A percentile compares a stretch with the other conserved stretches of the same genome.
Evolutionary conservation across 2,113 vertebrate genomes (phyloP).

Genomic region (Noctilio leporinus): DNA sequence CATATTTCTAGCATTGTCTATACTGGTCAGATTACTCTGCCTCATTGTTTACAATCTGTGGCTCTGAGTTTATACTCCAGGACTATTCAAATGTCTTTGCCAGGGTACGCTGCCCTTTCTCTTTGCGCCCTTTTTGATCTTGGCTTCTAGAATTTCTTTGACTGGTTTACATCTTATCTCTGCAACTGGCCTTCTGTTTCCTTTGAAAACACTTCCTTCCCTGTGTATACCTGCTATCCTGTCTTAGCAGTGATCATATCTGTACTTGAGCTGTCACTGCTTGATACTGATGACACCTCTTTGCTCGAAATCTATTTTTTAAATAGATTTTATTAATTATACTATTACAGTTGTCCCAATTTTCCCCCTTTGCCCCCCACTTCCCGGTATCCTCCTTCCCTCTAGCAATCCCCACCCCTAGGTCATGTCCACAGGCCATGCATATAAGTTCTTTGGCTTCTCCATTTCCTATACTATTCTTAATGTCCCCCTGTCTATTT

Average conservation of each 20-base stretch:
- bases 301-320: no score
- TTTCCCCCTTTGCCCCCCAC: no score
- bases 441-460: no score
- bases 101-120: background rate
- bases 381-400: no score
- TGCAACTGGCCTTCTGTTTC: background rate
- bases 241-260: background rate
- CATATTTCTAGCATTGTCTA: conserved; percentile 22
- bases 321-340: no score
- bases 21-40: background rate
- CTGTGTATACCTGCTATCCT: background rate
- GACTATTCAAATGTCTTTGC: conserved; percentile 22
- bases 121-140: conserved; percentile 22
- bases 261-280: background rate
- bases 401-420: no score
- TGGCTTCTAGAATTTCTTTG: conserved; percentile 42
- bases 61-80: background rate
- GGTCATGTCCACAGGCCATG: no score
- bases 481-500: no score
- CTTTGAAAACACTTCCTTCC: conserved; percentile 41
- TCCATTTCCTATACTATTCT: no score
- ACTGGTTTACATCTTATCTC: conserved; percentile 21
- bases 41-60: conserved; percentile 23
- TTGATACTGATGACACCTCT: background rate
- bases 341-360: no score